phyloP scores from a whole-genome alignment of 2,113 vertebrate genomes.

The Cyrtonyx montezumae region DNA sequence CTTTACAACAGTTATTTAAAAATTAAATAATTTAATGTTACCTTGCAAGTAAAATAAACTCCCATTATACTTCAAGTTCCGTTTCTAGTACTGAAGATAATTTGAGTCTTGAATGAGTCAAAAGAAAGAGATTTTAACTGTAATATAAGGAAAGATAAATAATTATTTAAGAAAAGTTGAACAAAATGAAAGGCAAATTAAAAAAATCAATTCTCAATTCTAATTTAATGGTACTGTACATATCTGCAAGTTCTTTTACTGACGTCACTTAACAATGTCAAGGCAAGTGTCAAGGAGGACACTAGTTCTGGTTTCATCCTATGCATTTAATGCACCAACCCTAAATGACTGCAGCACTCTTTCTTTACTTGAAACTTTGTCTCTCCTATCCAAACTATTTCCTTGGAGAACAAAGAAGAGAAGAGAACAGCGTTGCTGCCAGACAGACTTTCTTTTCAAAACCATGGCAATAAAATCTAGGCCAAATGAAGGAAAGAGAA shows the following conservation, averaged over 20 bases:
- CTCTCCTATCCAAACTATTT: background rate
- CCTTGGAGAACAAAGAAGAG: background rate
- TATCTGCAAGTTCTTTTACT: constrained; percentile 42
- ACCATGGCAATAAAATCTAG: background rate
- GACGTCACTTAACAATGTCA: background rate
- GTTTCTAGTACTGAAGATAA: constrained; percentile 41
- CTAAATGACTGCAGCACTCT: background rate
- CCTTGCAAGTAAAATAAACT: constrained; percentile 30
- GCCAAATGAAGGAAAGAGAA: background rate
- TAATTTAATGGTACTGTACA: constrained; percentile 32
- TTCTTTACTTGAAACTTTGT: background rate
- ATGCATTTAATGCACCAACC: background rate
- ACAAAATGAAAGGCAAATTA: constrained; percentile 54
- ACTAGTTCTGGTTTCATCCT: background rate
- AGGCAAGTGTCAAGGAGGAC: background rate
- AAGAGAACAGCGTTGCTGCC: background rate
- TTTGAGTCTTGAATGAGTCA: constrained; percentile 36
- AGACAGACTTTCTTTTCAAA: constrained; percentile 18
- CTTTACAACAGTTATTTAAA: constrained; percentile 32
- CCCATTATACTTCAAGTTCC: constrained; percentile 6
- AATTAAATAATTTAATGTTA: background rate
- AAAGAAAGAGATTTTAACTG: constrained; percentile 60
- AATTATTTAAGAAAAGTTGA: constrained; percentile 48
- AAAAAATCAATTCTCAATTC: constrained; percentile 24
- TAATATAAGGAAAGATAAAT: constrained; percentile 35